Evolutionary conservation across 1,140 invertebrate genomes (phyloP).

Genomic region (Diorhabda elongata): DNA sequence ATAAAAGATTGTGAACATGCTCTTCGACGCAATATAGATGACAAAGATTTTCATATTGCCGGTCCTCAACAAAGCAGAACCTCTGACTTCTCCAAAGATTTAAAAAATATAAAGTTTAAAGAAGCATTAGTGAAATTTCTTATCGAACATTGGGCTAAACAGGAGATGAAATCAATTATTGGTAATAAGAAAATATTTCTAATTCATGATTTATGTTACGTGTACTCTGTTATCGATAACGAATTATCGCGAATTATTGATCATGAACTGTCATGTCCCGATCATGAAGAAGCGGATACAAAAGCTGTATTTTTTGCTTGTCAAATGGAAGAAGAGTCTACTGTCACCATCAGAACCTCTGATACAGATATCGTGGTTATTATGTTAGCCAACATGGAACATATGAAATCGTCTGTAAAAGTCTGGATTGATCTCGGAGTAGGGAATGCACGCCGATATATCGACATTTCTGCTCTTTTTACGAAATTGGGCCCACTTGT

Average conservation of each 20-base stretch:
- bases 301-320: slow-evolving; percentile 15
- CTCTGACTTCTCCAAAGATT: no score
- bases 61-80: no score
- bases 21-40: no score
- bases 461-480: slow-evolving; percentile 23
- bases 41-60: no score
- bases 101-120: not conserved
- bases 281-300: slow-evolving; percentile 19
- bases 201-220: slow-evolving; percentile 14
- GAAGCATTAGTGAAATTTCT: not conserved
- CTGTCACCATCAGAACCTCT: slow-evolving; percentile 17
- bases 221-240: slow-evolving; percentile 1
- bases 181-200: slow-evolving; percentile 18
- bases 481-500: slow-evolving; percentile 11
- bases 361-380: slow-evolving; percentile 20
- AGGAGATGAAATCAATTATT: slow-evolving; percentile 5
- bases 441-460: slow-evolving; percentile 22
- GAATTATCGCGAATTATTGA: slow-evolving; percentile 12
- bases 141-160: not conserved
- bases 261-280: slow-evolving; percentile 14
- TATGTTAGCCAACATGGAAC: slow-evolving; percentile 21
- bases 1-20: no score
- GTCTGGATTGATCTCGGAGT: slow-evolving; percentile 23
- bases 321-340: slow-evolving; percentile 16
- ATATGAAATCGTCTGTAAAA: slow-evolving; percentile 19